Base-by-base conservation (phyloP, 2,888 invertebrate species). In the Lasioglossum malachurum region DNA sequence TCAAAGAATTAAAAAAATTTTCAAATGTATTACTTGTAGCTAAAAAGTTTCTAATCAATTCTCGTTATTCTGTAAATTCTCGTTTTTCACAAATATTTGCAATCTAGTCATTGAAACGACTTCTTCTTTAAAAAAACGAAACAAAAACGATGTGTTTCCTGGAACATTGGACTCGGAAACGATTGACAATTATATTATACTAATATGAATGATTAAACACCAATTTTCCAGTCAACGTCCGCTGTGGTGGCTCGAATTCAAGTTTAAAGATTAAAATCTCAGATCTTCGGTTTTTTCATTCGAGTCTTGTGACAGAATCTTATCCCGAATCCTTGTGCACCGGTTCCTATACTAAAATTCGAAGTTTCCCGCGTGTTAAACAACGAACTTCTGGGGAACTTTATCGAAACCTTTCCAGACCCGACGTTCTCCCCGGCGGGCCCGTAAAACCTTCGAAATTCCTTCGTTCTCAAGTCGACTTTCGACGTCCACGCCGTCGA, bases 231-330 rank as follows among this genome's bases (percentile, higher is more conserved):
- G 16, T 16, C 12, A 44, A 44, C 44, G 44, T 46, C 72, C 44
- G 35, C 14, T 35, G 41, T 19, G 12, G 5, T n/a, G 41, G 31
- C 53, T 23, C 74, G 53, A 80, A 69, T 80, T 73, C 74, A 82
- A 80, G 53, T 80, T 80, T 10, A 53, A 53, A 31, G 53, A 80
- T 82, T 80, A 74, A 35, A 67, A 82, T 80, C 74, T 57, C 74
- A n/a, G 73, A 53, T 35, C 14, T 16, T 12, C 5, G 27, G 76
- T 10, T 60, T 41, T n/a, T 67, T 69, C 74, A 80, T 80, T 82
- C 57, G 69, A 53, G 53, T n/a, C 69, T 69, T 74, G 74, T 53
- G 74, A 75, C 44, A 57, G 67, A 74, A 82, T 82, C 69, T 69
- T 69, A 27, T 53, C 3, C 53, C 60, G 46, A 46, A 12, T 8